These are phyloP conservation scores for Mesopsocus fuscifrons DNA, from an alignment of 2,888 invertebrate genomes.

Conservation along the genomic window DNA sequence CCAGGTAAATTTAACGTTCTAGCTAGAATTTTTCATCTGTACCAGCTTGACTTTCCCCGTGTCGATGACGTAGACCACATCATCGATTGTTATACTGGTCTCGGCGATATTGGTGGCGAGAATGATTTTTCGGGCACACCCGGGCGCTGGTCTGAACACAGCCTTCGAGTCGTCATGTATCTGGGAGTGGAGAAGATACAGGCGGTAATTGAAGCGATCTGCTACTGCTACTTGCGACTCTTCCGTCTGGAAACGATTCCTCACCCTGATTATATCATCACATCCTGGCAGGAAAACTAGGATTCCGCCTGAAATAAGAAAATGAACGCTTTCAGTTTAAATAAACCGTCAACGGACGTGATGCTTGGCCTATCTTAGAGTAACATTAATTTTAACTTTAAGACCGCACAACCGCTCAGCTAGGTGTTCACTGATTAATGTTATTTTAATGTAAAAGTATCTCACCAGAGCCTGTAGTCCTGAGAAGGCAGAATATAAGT, in stretches of 20 bases:
- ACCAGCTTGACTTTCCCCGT: slow-evolving; percentile 76
- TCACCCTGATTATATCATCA: slow-evolving; percentile 66
- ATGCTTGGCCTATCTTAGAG: too few relatives aligned
- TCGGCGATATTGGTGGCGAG: slow-evolving; percentile 95
- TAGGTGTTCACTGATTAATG: too few relatives aligned
- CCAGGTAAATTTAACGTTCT: too few relatives aligned
- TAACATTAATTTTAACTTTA: too few relatives aligned
- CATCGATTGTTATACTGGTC: slow-evolving; percentile 88
- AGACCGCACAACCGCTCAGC: too few relatives aligned
- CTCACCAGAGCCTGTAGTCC: too few relatives aligned
- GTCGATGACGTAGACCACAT: slow-evolving; percentile 84
- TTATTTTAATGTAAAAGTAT: too few relatives aligned
- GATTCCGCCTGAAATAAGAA: slow-evolving; percentile 41
- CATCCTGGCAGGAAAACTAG: slow-evolving; percentile 86
- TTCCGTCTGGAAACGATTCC: slow-evolving; percentile 40
- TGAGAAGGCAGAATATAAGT: slow-evolving; percentile 4
- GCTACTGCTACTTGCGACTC: slow-evolving; percentile 25
- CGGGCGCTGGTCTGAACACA: slow-evolving; percentile 47
- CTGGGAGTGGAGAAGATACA: slow-evolving; percentile 33
- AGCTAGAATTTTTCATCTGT: too few relatives aligned
- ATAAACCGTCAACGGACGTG: too few relatives aligned
- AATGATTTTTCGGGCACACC: slow-evolving; percentile 62
- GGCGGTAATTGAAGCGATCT: slow-evolving; percentile 21
- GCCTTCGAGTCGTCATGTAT: slow-evolving; percentile 58
- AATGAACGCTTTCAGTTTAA: too few relatives aligned